These are phyloP conservation scores for Oxygymnocypris stewartii DNA, from an alignment of 2,113 vertebrate species.

Conservation along the genomic window DNA sequence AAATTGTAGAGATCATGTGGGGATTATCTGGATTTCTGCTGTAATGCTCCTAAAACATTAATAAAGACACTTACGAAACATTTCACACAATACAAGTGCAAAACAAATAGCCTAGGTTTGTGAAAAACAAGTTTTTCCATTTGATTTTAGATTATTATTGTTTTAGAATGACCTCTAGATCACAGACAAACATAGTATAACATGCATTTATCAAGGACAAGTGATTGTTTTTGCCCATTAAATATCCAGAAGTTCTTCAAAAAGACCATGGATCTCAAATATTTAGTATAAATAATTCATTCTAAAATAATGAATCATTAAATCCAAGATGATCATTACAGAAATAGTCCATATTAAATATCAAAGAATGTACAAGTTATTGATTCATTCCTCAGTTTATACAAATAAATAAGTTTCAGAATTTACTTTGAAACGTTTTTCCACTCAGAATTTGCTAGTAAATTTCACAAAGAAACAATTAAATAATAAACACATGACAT, in stretches of 20 bases:
- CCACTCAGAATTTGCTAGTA: not conserved
- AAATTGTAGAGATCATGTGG: not conserved
- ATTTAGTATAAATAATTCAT: not conserved
- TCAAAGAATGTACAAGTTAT: too few relatives aligned
- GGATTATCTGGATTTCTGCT: slow-evolving; percentile 6
- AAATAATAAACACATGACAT: not conserved
- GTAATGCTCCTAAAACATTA: not conserved
- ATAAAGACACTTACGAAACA: not conserved
- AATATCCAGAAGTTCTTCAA: not conserved
- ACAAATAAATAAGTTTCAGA: not conserved
- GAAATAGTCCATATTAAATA: not conserved
- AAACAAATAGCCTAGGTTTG: not conserved
- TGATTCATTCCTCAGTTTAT: too few relatives aligned
- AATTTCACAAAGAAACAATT: too few relatives aligned
- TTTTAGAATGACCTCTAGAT: not conserved
- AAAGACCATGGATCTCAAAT: not conserved
- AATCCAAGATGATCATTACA: not conserved
- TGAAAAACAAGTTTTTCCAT: not conserved
- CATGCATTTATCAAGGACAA: not conserved
- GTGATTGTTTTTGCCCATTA: not conserved
- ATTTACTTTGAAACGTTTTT: not conserved
- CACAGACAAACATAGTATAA: not conserved
- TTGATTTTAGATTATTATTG: not conserved
- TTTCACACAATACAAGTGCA: not conserved
- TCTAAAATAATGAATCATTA: not conserved